Conservation (phyloP, 1,140 invertebrate genomes). For the Leptinotarsa lineolata region DNA sequence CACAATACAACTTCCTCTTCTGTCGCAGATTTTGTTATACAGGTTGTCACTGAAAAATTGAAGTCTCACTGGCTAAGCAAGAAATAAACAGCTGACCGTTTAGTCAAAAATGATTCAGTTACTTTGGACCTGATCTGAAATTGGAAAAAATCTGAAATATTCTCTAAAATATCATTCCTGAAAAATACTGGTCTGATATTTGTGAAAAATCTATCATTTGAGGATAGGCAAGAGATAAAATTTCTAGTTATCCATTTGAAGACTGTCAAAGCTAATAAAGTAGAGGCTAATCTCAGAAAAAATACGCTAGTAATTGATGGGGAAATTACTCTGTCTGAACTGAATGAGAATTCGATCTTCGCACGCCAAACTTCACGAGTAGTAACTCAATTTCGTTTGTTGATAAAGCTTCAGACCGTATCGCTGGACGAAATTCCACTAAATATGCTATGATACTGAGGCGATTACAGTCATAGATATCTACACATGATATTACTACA, state of each 20-base stretch:
- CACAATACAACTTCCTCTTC: background rate
- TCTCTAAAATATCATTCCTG: background rate
- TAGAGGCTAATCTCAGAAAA: background rate
- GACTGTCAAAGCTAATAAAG: background rate
- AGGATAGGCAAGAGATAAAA: background rate
- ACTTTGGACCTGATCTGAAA: background rate
- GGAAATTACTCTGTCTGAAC: no score
- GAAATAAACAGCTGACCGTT: background rate
- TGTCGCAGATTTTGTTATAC: background rate
- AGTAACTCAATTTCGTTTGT: background rate
- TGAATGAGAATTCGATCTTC: background rate
- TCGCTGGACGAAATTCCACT: background rate
- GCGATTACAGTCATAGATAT: background rate
- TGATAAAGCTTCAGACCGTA: background rate
- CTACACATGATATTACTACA: no score
- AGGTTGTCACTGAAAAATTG: background rate
- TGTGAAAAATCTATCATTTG: background rate
- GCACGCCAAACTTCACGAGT: background rate
- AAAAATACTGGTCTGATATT: background rate
- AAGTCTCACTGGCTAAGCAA: background rate
- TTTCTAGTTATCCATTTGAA: background rate
- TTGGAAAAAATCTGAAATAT: background rate
- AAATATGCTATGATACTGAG: background rate
- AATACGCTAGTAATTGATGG: background rate
- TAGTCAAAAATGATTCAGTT: background rate